Conservation (phyloP, 2,113 vertebrate genomes). For the Sander lucioperca region DNA sequence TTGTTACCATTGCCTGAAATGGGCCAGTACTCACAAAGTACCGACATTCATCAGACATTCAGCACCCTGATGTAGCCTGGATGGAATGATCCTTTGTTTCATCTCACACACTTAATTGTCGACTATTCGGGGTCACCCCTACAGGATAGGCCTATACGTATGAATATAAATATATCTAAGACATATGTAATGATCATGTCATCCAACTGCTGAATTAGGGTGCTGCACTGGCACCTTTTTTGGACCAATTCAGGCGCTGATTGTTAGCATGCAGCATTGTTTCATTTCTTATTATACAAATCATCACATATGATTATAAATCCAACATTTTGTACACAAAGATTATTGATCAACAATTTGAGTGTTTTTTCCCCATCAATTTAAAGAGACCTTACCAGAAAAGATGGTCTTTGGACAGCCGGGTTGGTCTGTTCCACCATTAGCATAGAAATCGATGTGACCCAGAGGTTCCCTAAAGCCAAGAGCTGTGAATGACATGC, state of each 20-base stretch:
- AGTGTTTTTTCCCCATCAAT: background rate
- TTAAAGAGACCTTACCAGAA: conserved; percentile 82
- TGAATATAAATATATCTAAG: too few relatives aligned
- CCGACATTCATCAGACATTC: too few relatives aligned
- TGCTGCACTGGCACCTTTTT: too few relatives aligned
- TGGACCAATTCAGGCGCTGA: too few relatives aligned
- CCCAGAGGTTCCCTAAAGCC: conserved; percentile 89
- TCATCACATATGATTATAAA: background rate
- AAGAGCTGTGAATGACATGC: conserved; percentile 78
- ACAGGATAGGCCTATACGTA: too few relatives aligned
- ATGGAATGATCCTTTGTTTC: too few relatives aligned
- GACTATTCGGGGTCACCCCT: too few relatives aligned
- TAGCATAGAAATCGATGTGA: conserved; percentile 94
- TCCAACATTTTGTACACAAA: background rate
- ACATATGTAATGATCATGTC: too few relatives aligned
- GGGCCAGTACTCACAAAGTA: too few relatives aligned
- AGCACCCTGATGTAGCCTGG: too few relatives aligned
- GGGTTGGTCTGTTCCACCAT: conserved; percentile 92
- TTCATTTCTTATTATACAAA: background rate
- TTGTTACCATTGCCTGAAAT: background rate
- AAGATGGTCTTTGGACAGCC: conserved; percentile 92
- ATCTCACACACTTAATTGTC: too few relatives aligned
- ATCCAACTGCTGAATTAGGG: too few relatives aligned
- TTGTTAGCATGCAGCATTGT: background rate
- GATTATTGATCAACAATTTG: background rate